These are phyloP conservation scores for Lepisosteus osseus DNA, from an alignment of 2,113 vertebrate species.

Conservation along the genomic window DNA sequence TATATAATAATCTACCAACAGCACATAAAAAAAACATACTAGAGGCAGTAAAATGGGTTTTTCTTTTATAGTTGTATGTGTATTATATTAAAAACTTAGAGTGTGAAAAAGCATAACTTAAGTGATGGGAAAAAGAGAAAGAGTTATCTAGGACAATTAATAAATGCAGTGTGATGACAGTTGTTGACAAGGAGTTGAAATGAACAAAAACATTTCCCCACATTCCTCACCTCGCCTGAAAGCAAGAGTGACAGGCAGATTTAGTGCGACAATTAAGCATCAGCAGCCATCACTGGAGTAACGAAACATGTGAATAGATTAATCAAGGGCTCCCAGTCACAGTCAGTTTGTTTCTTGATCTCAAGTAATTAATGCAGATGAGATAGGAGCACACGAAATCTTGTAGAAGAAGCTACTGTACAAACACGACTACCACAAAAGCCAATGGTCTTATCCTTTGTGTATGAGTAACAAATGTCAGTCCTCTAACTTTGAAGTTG, in stretches of 20 bases:
- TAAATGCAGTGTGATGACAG: too few relatives aligned
- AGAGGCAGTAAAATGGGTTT: too few relatives aligned
- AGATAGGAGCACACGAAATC: not conserved
- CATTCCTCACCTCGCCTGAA: slow-evolving; percentile 20
- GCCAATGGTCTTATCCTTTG: not conserved
- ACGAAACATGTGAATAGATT: slow-evolving; percentile 40
- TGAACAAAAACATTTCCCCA: slow-evolving; percentile 21
- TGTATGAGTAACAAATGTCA: too few relatives aligned
- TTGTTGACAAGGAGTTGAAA: too few relatives aligned
- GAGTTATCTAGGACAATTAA: too few relatives aligned
- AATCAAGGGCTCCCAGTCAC: slow-evolving; percentile 29
- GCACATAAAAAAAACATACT: too few relatives aligned
- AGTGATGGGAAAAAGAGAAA: too few relatives aligned
- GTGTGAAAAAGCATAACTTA: too few relatives aligned
- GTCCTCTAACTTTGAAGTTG: too few relatives aligned
- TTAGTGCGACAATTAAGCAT: slow-evolving; percentile 34
- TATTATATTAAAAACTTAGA: too few relatives aligned
- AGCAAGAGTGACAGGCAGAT: slow-evolving; percentile 10
- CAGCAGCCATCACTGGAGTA: slow-evolving; percentile 15
- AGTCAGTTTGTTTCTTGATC: slow-evolving; percentile 35
- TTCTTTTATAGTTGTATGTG: too few relatives aligned
- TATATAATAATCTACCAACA: too few relatives aligned
- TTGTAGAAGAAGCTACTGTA: not conserved
- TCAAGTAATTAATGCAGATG: slow-evolving; percentile 12
- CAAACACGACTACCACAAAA: not conserved